These are phyloP conservation scores for Chlorodrepanis virens DNA, from an alignment of 2,113 vertebrate genomes.

Conservation along the genomic window DNA sequence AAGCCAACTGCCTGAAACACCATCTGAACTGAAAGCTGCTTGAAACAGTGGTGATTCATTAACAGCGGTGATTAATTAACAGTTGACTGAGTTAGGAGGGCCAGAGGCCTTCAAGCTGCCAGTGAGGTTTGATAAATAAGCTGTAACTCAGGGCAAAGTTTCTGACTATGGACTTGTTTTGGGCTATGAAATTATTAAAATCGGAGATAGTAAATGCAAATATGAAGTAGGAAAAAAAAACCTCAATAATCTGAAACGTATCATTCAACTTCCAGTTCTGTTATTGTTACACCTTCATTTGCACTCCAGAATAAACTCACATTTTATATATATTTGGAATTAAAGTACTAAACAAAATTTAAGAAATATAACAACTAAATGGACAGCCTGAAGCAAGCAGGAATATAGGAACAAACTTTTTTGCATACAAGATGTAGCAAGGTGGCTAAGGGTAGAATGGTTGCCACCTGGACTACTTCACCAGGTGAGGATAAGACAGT, in stretches of 20 bases:
- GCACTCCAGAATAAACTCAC: not conserved
- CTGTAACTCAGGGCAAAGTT: not conserved
- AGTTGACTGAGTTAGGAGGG: not conserved
- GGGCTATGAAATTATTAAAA: not conserved
- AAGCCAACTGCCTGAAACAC: not conserved
- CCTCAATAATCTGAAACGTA: not conserved
- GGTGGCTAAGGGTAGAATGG: not conserved
- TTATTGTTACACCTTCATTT: not conserved
- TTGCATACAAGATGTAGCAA: not conserved
- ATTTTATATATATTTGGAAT: not conserved
- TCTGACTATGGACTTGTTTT: not conserved
- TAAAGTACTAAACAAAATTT: not conserved
- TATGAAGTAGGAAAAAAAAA: not conserved
- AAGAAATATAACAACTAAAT: not conserved
- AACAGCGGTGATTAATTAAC: not conserved
- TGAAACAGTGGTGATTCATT: not conserved
- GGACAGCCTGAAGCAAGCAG: not conserved
- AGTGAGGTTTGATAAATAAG: not conserved
- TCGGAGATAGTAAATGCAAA: not conserved
- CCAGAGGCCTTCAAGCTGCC: not conserved
- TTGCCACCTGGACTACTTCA: not conserved
- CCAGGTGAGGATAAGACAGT: not conserved
- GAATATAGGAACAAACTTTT: not conserved
- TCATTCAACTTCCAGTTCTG: not conserved
- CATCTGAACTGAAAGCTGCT: not conserved